Evolutionary conservation across 2,113 vertebrate species (phyloP).

Genomic region (Zapus hudsonius): DNA sequence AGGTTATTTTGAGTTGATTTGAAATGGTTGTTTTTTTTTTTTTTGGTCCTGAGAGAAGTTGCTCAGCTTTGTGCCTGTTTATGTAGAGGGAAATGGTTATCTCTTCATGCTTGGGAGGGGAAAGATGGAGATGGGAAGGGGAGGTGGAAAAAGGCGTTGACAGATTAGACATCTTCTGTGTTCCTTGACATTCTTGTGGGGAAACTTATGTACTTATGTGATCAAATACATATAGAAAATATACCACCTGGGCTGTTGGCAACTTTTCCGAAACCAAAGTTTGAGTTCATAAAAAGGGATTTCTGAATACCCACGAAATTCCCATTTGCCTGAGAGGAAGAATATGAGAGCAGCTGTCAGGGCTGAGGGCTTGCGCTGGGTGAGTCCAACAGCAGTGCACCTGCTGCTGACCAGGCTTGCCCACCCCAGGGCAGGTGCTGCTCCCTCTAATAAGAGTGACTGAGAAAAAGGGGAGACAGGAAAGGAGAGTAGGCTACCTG

Average conservation of each 20-base stretch:
- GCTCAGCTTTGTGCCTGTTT: background rate
- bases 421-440: slow-evolving; percentile 84
- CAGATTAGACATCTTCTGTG: background rate
- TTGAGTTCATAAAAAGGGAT: slow-evolving; percentile 81
- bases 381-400: slow-evolving; percentile 86
- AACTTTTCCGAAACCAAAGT: slow-evolving; percentile 82
- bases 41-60: background rate
- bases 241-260: slow-evolving; percentile 5
- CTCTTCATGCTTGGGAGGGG: background rate
- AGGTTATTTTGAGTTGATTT: background rate
- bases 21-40: background rate
- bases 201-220: background rate
- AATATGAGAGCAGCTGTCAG: slow-evolving; percentile 82
- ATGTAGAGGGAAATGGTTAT: background rate
- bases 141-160: background rate
- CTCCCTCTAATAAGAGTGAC: slow-evolving; percentile 84
- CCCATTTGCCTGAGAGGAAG: slow-evolving; percentile 80
- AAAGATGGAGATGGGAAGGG: background rate
- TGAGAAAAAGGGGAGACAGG: slow-evolving; percentile 72
- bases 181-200: background rate
- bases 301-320: slow-evolving; percentile 82
- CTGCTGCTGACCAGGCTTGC: slow-evolving; percentile 86
- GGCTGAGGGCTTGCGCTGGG: slow-evolving; percentile 80
- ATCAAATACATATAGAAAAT: background rate
- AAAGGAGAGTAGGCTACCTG: slow-evolving; percentile 76